phyloP scores from a whole-genome alignment of 2,888 invertebrate genomes.

The Cryptosula pallasiana region DNA sequence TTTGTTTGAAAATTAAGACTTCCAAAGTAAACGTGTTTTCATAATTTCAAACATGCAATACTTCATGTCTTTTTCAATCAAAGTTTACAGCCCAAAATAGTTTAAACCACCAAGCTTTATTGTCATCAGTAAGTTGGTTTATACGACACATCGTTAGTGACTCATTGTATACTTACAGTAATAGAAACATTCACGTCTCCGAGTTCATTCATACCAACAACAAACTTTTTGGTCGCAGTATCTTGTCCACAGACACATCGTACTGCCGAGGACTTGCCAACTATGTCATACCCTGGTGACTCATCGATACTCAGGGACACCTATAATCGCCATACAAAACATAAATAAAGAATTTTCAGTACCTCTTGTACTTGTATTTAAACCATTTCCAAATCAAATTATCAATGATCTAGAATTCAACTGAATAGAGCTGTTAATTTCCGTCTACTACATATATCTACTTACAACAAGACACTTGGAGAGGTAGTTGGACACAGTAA shows the following conservation, averaged over 20 bases:
- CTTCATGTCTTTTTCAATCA: no score
- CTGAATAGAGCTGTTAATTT: no score
- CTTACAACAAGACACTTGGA: constrained; percentile 66
- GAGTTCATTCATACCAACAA: constrained; percentile 41
- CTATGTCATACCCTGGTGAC: constrained; percentile 7
- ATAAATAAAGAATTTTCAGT: constrained; percentile 82
- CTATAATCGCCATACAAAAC: neutral
- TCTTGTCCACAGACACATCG: constrained; percentile 47
- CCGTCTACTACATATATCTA: constrained; percentile 25
- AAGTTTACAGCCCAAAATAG: no score
- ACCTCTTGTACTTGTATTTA: constrained; percentile 70
- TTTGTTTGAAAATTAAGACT: no score
- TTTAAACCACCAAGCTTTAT: no score
- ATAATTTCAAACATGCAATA: no score
- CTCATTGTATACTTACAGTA: constrained; percentile 38
- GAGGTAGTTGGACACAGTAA: constrained; percentile 69
- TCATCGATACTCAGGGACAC: neutral
- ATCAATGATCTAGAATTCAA: no score
- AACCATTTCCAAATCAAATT: constrained; percentile 62
- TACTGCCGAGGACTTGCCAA: constrained; percentile 24
- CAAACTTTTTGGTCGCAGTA: constrained; percentile 35
- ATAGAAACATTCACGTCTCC: constrained; percentile 57
- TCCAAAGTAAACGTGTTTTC: no score
- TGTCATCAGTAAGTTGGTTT: no score
- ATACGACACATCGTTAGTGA: no score